Evolutionary conservation across 2,888 invertebrate genomes (phyloP).

Genomic region (Mythimna albipuncta): DNA sequence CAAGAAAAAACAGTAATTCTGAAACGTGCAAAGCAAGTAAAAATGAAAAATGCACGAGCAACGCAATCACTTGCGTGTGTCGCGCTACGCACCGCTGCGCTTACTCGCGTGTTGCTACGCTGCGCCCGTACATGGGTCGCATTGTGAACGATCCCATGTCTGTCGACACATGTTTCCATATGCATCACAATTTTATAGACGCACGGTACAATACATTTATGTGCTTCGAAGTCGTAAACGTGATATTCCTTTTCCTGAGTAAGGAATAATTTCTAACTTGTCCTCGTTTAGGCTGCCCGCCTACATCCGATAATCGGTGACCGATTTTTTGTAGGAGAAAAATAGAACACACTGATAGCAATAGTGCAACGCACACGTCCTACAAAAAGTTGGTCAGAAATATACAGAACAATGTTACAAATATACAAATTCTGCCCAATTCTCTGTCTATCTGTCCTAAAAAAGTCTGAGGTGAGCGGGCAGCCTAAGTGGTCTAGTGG

Average conservation of each 20-base stretch:
- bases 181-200: constrained; percentile 27
- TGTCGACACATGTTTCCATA: constrained; percentile 4
- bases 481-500: no score
- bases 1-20: no score
- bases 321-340: no score
- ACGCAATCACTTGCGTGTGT: neutral
- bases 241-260: constrained; percentile 15
- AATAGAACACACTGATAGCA: no score
- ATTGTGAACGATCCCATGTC: neutral
- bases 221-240: constrained; percentile 29
- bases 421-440: no score
- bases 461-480: no score
- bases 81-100: neutral
- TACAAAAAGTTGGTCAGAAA: no score
- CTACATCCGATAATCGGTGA: no score
- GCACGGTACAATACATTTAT: constrained; percentile 13
- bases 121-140: constrained; percentile 15
- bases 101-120: neutral
- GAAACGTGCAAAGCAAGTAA: no score
- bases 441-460: no score
- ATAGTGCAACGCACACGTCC: no score
- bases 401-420: no score
- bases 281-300: neutral
- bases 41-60: neutral
- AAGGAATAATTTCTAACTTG: neutral